Evolutionary conservation across 2,797 vertebrate genomes (phyloP), one percentile per base, ranked within the genome.

Genomic region (Otolemur crassicaudatus): DNA sequence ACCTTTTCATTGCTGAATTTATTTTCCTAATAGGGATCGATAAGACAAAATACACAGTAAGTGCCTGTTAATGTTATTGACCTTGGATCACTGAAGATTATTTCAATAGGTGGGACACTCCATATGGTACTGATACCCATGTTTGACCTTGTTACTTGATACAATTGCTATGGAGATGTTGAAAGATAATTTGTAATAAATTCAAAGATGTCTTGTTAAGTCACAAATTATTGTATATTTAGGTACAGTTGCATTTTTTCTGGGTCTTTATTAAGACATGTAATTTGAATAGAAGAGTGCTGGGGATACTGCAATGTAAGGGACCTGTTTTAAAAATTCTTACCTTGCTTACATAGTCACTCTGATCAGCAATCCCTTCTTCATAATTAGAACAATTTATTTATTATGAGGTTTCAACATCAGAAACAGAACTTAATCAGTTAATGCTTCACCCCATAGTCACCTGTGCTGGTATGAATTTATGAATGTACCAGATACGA

Each of bases 21-120:
- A 99, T 99, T 99, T 99, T 99, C 98, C 99, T 99, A 97, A 99
- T 99, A 98, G 99, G 99, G 98, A 99, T 99, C 97, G 99, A 99
- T 98, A 99, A 99, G 99, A 99, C 99, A 49, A 99, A 99, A 98
- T 99, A 99, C 96, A 98, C 98, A 99, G 99, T 99, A 99, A 99
- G 99, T 94, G 73, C 91, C 84, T 88, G 92, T 81, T 89, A 75
- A 94, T 93, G 81, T 82, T 87, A 79, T 96, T 95, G 96, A 96
- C 98, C 70, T 97, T 70, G n/a, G 31, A 90, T 95, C 73, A 93
- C 79, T 88, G 87, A 98, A 95, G 98, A 97, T 98, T 94, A 96
- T 90, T 97, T 84, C 97, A 98, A 98, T 43, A 46, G 97, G 98
- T 98, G 97, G 98, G 98, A 98, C 90, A 98, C 97, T 96, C 98